Evolutionary conservation across 2,888 invertebrate species (phyloP).

Genomic region (Eristalinus aeneus): DNA sequence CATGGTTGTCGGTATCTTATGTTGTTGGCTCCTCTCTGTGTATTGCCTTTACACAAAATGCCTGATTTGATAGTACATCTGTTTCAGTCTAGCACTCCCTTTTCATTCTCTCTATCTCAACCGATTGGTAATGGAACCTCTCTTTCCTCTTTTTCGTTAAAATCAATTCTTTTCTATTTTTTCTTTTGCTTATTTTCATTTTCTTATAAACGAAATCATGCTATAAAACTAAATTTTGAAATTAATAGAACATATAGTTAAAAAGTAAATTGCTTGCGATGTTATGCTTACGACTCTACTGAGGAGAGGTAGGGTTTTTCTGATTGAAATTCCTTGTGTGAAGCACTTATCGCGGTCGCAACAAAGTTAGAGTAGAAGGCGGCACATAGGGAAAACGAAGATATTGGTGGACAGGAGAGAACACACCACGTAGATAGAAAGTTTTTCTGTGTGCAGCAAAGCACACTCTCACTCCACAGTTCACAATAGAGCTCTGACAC

Average conservation of each 20-base stretch:
- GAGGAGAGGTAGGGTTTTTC: background rate
- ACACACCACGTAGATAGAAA: slow-evolving; percentile 69
- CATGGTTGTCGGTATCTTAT: slow-evolving; percentile 34
- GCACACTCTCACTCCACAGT: slow-evolving; percentile 43
- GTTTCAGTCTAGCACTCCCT: slow-evolving; percentile 50
- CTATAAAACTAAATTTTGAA: slow-evolving; percentile 53
- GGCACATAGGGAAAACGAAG: background rate
- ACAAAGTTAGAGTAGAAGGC: background rate
- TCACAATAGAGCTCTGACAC: background rate
- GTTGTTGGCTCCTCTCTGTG: slow-evolving; percentile 12
- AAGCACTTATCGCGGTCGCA: background rate
- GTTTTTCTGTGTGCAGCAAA: slow-evolving; percentile 48
- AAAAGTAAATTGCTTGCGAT: slow-evolving; percentile 17
- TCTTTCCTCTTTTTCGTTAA: slow-evolving; percentile 64
- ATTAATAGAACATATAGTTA: slow-evolving; percentile 31
- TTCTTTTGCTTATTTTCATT: slow-evolving; percentile 22
- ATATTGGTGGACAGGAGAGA: slow-evolving; percentile 25
- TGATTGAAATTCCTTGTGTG: background rate
- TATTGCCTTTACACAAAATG: slow-evolving; percentile 59
- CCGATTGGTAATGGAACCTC: slow-evolving; percentile 14
- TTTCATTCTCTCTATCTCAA: slow-evolving; percentile 1
- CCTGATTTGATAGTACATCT: slow-evolving; percentile 45
- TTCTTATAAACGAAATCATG: slow-evolving; percentile 45
- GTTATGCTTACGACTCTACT: slow-evolving; percentile 25
- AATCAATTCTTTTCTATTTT: slow-evolving; percentile 63